Evolutionary conservation across 35 echinoderm and acorn worm species (phyloP).

Genomic region (Apostichopus californicus): DNA sequence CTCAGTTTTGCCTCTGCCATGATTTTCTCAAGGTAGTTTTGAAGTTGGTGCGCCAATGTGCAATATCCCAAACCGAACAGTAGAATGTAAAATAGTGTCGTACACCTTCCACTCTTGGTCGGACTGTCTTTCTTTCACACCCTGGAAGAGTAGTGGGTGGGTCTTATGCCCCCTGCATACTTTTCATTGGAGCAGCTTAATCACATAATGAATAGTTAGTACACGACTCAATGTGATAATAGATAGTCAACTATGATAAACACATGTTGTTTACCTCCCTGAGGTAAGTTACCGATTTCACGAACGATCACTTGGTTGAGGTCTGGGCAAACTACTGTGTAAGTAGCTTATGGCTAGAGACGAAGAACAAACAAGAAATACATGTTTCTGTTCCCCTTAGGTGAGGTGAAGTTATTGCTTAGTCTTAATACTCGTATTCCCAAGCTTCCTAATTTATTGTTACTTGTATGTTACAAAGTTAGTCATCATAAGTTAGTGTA

Average conservation of each 20-base stretch:
- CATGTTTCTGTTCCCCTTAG: too few relatives aligned
- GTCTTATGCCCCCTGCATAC: neutral
- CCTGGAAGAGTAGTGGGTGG: neutral
- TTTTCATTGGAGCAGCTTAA: neutral
- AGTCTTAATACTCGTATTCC: too few relatives aligned
- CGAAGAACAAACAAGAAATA: too few relatives aligned
- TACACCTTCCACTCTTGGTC: neutral
- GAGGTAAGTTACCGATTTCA: too few relatives aligned
- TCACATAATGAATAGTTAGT: neutral
- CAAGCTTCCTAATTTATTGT: too few relatives aligned
- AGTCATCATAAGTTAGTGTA: too few relatives aligned
- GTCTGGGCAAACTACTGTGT: too few relatives aligned
- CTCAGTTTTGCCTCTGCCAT: neutral
- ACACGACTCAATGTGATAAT: neutral
- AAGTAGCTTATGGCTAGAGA: too few relatives aligned
- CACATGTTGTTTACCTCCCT: neutral
- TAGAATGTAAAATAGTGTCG: neutral
- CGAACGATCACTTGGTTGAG: too few relatives aligned
- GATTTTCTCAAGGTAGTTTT: neutral
- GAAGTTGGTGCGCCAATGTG: neutral
- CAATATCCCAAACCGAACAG: too few relatives aligned
- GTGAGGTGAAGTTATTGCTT: too few relatives aligned
- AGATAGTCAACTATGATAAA: neutral
- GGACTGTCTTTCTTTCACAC: neutral
- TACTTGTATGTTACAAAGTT: too few relatives aligned